Base-by-base conservation (phyloP, 2,797 vertebrate species). In the Cirrhinus molitorella region DNA sequence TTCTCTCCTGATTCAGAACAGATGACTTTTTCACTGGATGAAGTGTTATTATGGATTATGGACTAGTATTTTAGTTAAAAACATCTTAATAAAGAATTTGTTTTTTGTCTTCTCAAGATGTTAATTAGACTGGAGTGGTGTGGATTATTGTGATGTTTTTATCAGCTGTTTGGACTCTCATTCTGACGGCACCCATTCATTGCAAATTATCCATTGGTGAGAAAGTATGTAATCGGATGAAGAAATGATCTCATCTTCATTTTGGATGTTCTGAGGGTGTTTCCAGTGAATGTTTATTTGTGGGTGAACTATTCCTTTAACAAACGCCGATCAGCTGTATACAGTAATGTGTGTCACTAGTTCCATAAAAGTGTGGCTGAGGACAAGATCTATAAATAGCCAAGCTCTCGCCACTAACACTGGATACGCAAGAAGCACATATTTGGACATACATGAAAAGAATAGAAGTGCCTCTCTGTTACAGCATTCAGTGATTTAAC, bases 361-460 rank as follows among this genome's bases (percentile, higher is more conserved):
- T 85, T 74, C 89, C 91, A 92, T 93, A 88, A 89, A 91, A 94
- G 90, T 82, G 87, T 86, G 90, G 90, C 90, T 91, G 78, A 89
- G 86, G 78, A 90, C 85, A 90, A 86, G 74, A 83, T 90, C 95
- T 96, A 95, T 94, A 95, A 94, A 95, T 95, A 95, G 85, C 91
- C 89, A 84, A 81, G 86, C 83, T 77, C 68, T 79, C 80, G 31
- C 73, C 70, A 81, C 83, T 87, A 90, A 88, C 90, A 83, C 85
- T 87, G 85, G 90, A 94, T 89, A 93, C 89, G 79, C 49, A 57
- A 85, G 79, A 79, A 85, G 55, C 79, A 70, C 63, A 51, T 66
- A 68, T 19, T n/a, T 73, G 81, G 85, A 85, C 73, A 70, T 53
- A 88, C 77, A 82, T 70, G 84, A 66, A 55, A 7, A 55, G 61